Percentiles rank a stretch among this genome's conserved stretches.
Conservation (phyloP, 35 echinoderm and acorn worm genomes). For the Diadema setosum region DNA sequence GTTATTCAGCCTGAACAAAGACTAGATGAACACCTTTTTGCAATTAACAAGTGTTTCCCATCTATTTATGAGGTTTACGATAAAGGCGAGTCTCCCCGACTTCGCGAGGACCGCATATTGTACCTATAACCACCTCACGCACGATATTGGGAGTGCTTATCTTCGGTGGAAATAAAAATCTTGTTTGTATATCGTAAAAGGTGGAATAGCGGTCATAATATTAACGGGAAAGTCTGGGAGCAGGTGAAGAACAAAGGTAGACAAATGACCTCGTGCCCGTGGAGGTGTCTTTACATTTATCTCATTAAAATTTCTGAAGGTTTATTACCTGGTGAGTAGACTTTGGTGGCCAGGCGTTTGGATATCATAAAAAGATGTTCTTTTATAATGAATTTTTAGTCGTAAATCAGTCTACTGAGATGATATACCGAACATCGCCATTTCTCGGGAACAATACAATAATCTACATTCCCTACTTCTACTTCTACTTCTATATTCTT, state of each 20-base stretch:
- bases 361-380: too few relatives aligned
- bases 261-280: not conserved
- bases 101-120: not conserved
- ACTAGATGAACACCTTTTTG: not conserved
- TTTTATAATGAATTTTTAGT: not conserved
- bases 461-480: not conserved
- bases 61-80: not conserved
- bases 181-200: not conserved
- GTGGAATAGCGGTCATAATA: too few relatives aligned
- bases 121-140: not conserved
- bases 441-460: not conserved
- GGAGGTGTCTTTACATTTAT: not conserved
- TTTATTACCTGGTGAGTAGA: not conserved
- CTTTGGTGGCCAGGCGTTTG: not conserved
- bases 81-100: not conserved
- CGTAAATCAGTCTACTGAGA: not conserved
- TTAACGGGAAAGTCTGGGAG: not conserved
- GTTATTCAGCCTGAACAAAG: not conserved
- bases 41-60: not conserved
- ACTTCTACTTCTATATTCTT: not conserved
- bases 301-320: constrained; percentile 12
- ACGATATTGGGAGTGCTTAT: not conserved
- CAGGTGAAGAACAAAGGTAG: not conserved
- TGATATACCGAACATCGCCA: not conserved
- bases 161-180: not conserved